Conservation (phyloP, 2,113 vertebrate species). For the Steatornis caripensis region DNA sequence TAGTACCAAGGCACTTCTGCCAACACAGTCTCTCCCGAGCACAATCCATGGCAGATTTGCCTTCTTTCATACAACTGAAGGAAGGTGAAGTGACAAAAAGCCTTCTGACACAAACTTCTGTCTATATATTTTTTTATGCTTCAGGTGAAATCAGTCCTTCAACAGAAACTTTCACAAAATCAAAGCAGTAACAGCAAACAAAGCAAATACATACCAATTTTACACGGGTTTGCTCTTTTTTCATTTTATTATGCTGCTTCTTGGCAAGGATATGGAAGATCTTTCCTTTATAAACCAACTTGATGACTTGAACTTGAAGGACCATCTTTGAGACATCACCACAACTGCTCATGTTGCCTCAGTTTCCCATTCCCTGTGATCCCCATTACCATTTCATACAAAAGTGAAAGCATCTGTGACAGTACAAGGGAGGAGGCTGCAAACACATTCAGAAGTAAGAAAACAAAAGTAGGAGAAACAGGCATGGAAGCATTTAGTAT, state of each 20-base stretch:
- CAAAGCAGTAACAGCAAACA: background rate
- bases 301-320: background rate
- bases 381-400: rapidly evolving
- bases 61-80: background rate
- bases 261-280: background rate
- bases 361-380: background rate
- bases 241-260: background rate
- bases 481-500: background rate
- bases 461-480: background rate
- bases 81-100: background rate
- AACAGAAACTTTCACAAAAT: background rate
- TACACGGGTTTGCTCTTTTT: background rate
- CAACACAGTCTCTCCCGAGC: background rate
- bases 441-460: background rate
- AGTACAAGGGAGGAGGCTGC: background rate
- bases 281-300: background rate
- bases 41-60: background rate
- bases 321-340: background rate
- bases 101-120: background rate
- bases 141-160: background rate
- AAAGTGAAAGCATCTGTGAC: background rate
- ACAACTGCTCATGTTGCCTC: background rate
- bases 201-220: background rate
- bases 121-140: background rate
- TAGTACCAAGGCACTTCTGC: background rate